Evolutionary conservation across 2,113 vertebrate genomes (phyloP), one percentile per base, ranked within the genome.

Genomic region (Aramus guarauna): DNA sequence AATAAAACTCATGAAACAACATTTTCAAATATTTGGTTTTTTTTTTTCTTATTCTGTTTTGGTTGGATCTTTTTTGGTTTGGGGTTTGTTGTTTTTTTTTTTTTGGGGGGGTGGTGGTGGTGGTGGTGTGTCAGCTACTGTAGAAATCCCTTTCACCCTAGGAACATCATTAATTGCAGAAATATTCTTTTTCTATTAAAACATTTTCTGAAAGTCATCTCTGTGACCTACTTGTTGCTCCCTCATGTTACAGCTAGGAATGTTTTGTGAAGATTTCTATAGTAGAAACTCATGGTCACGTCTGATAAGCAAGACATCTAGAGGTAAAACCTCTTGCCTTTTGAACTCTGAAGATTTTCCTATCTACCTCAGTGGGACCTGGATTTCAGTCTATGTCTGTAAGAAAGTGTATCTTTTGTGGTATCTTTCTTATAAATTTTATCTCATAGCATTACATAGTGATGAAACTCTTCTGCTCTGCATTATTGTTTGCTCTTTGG

Each of bases 61-160:
- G 14, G 11, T 63, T 53, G 2, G 4, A 0, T 26, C 34, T 29
- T 12, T 2, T 13, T 32, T 12, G 43, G 45, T 2, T 13, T 32
- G 43, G 43, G 45, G 45, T 55, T 53, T 48, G 16, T 43, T n/a
- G 26, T 14, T 32, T n/a, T 59, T 66, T 58, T 72, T 73, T 62
- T 52, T 41, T 41, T 41, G 39, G 39, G 39, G 39, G 39, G 39
- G 11, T 41, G 39, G 39, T 21, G 0, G 24, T n/a, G n/a, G n/a
- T n/a, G 39, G 11, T 41, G 39, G 39, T 21, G 0, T n/a, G 24
- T 59, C 52, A 76, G 6, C 16, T 90, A 56, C 36, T 69, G 21
- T 47, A 56, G 66, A 24, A 53, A 67, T 93, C 67, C 62, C 45
- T 68, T 86, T 92, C 50, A 71, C 21, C 14, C 6, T 58, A 76